Conservation (phyloP, 2,113 vertebrate genomes). For the Danio rerio region DNA sequence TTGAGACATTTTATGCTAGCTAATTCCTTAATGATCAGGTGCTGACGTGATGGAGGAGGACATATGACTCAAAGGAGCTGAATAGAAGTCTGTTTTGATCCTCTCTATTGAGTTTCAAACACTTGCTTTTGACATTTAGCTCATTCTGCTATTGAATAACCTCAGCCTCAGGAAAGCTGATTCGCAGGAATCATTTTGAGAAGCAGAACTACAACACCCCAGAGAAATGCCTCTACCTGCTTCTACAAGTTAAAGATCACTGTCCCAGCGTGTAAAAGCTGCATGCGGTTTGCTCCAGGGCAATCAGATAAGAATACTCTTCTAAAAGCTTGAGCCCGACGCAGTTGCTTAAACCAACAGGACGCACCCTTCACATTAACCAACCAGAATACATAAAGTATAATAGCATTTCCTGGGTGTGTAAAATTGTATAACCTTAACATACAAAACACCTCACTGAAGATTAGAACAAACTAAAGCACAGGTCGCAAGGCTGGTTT, state of each 20-base stretch:
- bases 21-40: constrained; percentile 5
- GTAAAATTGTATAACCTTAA: constrained; percentile 25
- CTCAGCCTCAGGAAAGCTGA: constrained; percentile 18
- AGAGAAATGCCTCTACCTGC: constrained; percentile 37
- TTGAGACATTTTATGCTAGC: not conserved
- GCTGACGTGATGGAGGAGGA: not conserved
- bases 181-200: constrained; percentile 3
- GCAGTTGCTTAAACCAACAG: constrained; percentile 40
- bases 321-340: not conserved
- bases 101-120: not conserved
- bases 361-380: constrained; percentile 47
- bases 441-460: constrained; percentile 43
- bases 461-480: constrained; percentile 36
- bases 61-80: not conserved
- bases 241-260: constrained; percentile 41
- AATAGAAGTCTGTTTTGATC: constrained; percentile 7
- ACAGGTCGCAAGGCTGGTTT: constrained; percentile 46
- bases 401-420: constrained; percentile 12
- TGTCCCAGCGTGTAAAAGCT: constrained; percentile 21
- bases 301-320: constrained; percentile 45
- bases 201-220: constrained; percentile 4
- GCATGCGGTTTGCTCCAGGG: constrained; percentile 27
- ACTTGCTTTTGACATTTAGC: not conserved
- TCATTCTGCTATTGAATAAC: constrained; percentile 25
- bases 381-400: not conserved